These are phyloP conservation scores for Riptortus pedestris DNA, from an alignment of 1,140 invertebrate species.

Conservation along the genomic window DNA sequence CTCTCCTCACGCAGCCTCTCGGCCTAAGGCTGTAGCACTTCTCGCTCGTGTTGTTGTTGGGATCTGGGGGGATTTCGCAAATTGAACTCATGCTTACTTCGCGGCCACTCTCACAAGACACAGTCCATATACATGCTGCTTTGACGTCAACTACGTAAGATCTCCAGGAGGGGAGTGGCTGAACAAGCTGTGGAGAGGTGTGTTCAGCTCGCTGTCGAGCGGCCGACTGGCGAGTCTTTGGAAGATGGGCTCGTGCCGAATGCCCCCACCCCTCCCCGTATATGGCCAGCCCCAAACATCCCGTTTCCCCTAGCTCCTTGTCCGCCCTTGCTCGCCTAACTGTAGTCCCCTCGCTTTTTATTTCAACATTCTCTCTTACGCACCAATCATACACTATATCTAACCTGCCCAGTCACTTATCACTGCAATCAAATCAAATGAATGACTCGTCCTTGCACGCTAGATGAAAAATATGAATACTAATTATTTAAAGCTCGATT, in stretches of 20 bases:
- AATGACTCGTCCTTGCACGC: no score
- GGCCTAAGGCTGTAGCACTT: constrained; percentile 34
- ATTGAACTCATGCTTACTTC: constrained; percentile 8
- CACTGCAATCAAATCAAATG: no score
- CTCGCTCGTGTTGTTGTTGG: constrained; percentile 28
- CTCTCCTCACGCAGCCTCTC: constrained; percentile 26
- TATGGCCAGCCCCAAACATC: constrained; percentile 12
- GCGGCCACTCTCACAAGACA: not conserved
- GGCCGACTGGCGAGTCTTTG: not conserved
- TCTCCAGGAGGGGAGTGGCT: not conserved
- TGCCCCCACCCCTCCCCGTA: not conserved
- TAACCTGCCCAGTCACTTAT: not conserved
- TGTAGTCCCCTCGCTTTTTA: constrained; percentile 12
- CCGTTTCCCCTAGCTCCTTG: constrained; percentile 8
- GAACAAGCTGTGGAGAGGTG: not conserved
- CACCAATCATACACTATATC: no score
- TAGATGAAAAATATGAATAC: no score
- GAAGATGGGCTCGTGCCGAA: not conserved
- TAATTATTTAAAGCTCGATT: no score
- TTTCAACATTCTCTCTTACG: constrained; percentile 9
- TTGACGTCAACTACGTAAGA: not conserved
- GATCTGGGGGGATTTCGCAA: constrained; percentile 10
- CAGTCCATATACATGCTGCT: not conserved
- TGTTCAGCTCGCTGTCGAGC: not conserved
- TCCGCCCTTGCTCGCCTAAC: constrained; percentile 9